Evolutionary conservation across 92 coral and sea anemone genomes (phyloP).

Genomic region (Epizoanthus ramosus): DNA sequence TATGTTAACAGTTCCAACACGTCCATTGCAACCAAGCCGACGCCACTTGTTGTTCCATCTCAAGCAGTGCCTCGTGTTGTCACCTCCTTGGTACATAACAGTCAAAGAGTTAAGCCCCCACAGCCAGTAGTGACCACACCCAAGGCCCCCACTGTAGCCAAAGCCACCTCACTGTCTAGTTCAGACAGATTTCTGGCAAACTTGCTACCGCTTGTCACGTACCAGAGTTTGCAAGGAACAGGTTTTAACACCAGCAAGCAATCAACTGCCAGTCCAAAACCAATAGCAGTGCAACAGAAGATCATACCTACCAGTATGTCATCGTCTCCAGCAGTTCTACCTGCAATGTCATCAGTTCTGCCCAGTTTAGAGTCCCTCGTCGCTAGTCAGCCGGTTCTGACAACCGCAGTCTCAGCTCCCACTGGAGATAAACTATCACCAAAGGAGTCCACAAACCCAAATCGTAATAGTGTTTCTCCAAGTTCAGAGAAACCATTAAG

Average conservation of each 20-base stretch:
- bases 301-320: neutral
- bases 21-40: slow-evolving; percentile 17
- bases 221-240: slow-evolving; percentile 26
- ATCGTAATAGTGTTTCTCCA: neutral
- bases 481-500: neutral
- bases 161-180: neutral
- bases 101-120: slow-evolving; percentile 32
- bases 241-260: neutral
- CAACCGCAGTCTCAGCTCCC: neutral
- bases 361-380: slow-evolving; percentile 27
- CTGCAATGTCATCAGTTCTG: neutral
- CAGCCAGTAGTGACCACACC: slow-evolving; percentile 16
- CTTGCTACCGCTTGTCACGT: slow-evolving; percentile 34
- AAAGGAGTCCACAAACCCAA: neutral
- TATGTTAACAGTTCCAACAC: slow-evolving; percentile 23
- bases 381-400: slow-evolving; percentile 2
- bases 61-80: neutral
- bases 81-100: slow-evolving; percentile 1
- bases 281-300: neutral
- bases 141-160: slow-evolving; percentile 5
- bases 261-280: neutral
- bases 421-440: neutral
- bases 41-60: neutral
- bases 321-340: neutral
- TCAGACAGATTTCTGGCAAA: slow-evolving; percentile 33